Evolutionary conservation across 2,888 invertebrate genomes (phyloP).

Genomic region (Netelia inedita): DNA sequence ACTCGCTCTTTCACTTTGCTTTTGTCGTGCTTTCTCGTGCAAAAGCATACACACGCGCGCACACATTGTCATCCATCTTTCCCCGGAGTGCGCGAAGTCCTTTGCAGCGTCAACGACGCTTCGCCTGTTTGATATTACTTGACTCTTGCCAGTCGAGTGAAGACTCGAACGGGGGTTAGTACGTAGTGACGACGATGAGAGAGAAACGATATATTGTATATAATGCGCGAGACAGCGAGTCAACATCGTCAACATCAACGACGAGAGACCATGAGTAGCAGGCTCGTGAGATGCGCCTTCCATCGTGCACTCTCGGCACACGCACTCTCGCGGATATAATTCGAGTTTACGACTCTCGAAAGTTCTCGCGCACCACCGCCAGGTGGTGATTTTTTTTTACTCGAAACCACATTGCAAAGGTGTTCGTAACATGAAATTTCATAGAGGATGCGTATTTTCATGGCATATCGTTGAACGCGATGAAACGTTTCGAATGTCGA

Average conservation of each 20-base stretch:
- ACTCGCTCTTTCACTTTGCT: conserved; percentile 53
- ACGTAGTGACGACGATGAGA: conserved; percentile 33
- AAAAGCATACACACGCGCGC: background rate
- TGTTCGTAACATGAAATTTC: background rate
- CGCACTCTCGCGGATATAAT: background rate
- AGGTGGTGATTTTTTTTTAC: too few relatives aligned
- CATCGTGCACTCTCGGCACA: background rate
- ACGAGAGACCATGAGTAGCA: background rate
- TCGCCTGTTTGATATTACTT: conserved; percentile 55
- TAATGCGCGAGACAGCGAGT: conserved; percentile 41
- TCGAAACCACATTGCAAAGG: too few relatives aligned
- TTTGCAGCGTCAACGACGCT: conserved; percentile 24
- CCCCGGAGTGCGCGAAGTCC: conserved; percentile 49
- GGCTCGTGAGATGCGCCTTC: background rate
- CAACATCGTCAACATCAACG: conserved; percentile 21
- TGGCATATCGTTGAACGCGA: background rate
- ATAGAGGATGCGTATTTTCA: background rate
- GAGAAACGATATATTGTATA: conserved; percentile 35
- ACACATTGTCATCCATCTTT: conserved; percentile 58
- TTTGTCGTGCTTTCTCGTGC: conserved; percentile 51
- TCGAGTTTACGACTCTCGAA: too few relatives aligned
- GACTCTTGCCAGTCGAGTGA: conserved; percentile 60
- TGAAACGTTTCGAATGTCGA: background rate
- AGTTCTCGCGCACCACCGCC: too few relatives aligned
- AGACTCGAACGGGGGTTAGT: conserved; percentile 34